A percentile compares a stretch with the other conserved stretches of the same genome.
Conservation (phyloP, 2,888 invertebrate genomes). For the Drosophila recens region DNA sequence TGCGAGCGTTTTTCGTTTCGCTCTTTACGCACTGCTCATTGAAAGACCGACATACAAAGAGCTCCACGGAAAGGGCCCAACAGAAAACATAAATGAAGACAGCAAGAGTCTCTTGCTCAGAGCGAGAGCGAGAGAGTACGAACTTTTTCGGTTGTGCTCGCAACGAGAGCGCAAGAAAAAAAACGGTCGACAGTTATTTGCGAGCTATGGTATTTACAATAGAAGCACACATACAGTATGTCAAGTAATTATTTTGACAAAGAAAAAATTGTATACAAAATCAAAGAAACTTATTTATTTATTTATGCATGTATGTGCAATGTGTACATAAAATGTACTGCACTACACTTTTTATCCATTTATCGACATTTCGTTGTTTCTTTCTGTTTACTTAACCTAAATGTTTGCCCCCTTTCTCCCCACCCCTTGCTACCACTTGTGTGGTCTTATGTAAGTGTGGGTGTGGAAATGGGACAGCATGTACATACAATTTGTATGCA, state of each 20-base stretch:
- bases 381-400: constrained; percentile 74
- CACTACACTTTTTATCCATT: constrained; percentile 43
- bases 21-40: no score
- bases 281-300: no score
- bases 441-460: constrained; percentile 67
- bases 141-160: no score
- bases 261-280: no score
- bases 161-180: no score
- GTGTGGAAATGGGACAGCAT: constrained; percentile 72
- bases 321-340: constrained; percentile 12
- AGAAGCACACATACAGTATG: constrained; percentile 10
- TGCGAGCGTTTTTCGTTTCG: no score
- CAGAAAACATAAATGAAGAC: no score
- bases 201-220: constrained; percentile 42
- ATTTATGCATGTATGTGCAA: constrained; percentile 1
- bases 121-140: no score
- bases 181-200: no score
- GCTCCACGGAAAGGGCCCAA: no score
- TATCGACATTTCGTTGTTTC: constrained; percentile 67
- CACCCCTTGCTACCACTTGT: not conserved
- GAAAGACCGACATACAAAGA: no score
- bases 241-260: not conserved
- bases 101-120: no score
- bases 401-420: constrained; percentile 39
- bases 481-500: constrained; percentile 10